Conservation (phyloP, 2,888 invertebrate species). For the Crocallis elinguaria region DNA sequence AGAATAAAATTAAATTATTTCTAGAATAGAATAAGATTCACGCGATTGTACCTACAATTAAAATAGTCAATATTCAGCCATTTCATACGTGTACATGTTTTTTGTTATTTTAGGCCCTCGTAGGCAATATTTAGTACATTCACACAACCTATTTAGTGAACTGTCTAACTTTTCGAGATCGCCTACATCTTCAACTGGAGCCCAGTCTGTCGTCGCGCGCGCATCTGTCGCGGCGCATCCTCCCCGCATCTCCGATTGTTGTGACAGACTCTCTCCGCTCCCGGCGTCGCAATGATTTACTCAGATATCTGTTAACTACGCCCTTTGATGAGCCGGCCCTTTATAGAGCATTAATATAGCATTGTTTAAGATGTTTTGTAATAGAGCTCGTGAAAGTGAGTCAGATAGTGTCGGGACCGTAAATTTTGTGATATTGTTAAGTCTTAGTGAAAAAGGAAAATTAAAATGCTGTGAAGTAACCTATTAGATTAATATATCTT, state of each 20-base stretch:
- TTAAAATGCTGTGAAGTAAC: neutral
- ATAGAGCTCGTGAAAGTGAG: constrained; percentile 8
- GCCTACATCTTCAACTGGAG: constrained; percentile 3
- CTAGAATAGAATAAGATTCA: no score
- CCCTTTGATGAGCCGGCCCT: constrained; percentile 21
- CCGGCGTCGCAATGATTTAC: constrained; percentile 53
- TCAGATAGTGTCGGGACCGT: constrained; percentile 9
- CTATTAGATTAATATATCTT: no score
- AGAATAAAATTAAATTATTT: no score
- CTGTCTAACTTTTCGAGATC: neutral
- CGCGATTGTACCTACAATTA: no score
- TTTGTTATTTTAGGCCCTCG: no score
- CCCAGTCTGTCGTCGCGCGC: neutral
- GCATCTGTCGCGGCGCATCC: constrained; percentile 51
- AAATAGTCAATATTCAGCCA: no score
- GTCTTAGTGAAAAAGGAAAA: neutral
- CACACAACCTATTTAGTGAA: no score
- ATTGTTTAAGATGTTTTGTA: constrained; percentile 21
- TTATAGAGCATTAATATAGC: constrained; percentile 25
- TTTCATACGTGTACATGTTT: no score
- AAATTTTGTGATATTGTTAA: constrained; percentile 7
- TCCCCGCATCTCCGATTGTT: constrained; percentile 45
- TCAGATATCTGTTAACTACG: constrained; percentile 37
- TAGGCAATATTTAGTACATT: no score
- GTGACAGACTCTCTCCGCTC: constrained; percentile 44